Evolutionary conservation across 1,140 invertebrate species (phyloP), one percentile per base, ranked within the genome.

Genomic region (Muscidifurax raptorellus): DNA sequence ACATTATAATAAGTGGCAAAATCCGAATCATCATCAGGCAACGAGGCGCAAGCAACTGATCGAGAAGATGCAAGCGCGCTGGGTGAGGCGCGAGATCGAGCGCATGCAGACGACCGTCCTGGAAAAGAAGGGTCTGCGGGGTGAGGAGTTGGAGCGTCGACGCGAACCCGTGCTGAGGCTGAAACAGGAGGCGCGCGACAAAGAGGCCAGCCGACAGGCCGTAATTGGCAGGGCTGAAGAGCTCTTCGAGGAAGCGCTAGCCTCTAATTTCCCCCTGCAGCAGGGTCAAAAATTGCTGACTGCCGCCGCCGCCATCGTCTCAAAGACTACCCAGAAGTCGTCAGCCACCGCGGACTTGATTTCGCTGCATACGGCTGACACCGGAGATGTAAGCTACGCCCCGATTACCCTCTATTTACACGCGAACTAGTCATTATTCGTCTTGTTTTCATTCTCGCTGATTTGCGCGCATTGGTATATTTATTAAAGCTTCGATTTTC

Each of bases 41-140:
- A 82, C 77, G 75, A 88, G 76, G 67, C 85, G 88, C 69, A 90
- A 90, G 67, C 89, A 91, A 44, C 90, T 92, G 75, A 81, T 91
- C 44, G 90, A 93, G 74, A 89, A 90, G 85, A 88, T 92, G 7
- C 88, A 84, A 15, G 87, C 90, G 44, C 91, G 90, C 25, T 92
- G 93, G 90, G 89, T 89, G 69, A 75, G 86, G 13, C 91, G 91
- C 83, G 92, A 94, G 84, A 85, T 93, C 83, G 89, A 91, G 40
- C 89, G 92, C n/a, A 94, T 94, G 90, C 92, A 93, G 75, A 88
- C 89, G 44, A 89, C 91, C 18, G 90, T 94, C 28, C 87, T 94
- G 6, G 89, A 89, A 25, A 93, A 92, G 82, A 94, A 94, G 78
- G 92, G 93, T 6, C 79, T 94, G 6, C 88, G 91, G 28, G 90